phyloP scores from a whole-genome alignment of 1,140 invertebrate species.

The Helicoverpa zea region DNA sequence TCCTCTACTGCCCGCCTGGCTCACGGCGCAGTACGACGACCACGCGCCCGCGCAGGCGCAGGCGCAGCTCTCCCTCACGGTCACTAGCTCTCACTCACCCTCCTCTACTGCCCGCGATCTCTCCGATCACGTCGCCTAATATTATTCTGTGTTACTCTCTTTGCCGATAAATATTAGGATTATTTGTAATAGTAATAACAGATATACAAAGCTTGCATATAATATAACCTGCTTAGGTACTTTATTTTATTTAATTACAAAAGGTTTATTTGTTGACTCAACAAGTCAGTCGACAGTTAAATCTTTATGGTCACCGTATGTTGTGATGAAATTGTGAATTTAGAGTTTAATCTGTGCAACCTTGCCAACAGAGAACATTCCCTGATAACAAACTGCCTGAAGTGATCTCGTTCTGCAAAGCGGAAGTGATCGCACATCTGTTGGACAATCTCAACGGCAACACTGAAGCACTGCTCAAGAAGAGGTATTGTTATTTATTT shows the following conservation, averaged over 20 bases:
- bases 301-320: too few species aligned
- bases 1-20: constrained; percentile 72
- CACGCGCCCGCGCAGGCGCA: constrained; percentile 66
- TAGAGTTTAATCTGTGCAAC: background rate
- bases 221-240: too few species aligned
- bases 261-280: too few species aligned
- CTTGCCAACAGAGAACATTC: constrained; percentile 72
- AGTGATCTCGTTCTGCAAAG: constrained; percentile 77
- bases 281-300: too few species aligned
- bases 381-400: constrained; percentile 74
- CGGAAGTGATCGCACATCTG: constrained; percentile 68
- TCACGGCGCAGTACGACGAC: constrained; percentile 72
- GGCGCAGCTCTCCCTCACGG: constrained; percentile 59
- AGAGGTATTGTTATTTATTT: constrained; percentile 62
- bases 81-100: constrained; percentile 47
- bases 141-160: too few species aligned
- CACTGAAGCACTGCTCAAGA: constrained; percentile 63
- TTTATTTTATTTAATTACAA: too few species aligned
- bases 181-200: too few species aligned
- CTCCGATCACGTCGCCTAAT: too few species aligned
- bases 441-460: constrained; percentile 70
- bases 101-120: too few species aligned
- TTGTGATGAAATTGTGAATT: background rate
- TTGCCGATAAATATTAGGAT: too few species aligned
- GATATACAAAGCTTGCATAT: too few species aligned